Evolutionary conservation across 2,797 vertebrate species (phyloP), one percentile per base, ranked within the genome.

Genomic region (Melanotaenia parkinsoni): DNA sequence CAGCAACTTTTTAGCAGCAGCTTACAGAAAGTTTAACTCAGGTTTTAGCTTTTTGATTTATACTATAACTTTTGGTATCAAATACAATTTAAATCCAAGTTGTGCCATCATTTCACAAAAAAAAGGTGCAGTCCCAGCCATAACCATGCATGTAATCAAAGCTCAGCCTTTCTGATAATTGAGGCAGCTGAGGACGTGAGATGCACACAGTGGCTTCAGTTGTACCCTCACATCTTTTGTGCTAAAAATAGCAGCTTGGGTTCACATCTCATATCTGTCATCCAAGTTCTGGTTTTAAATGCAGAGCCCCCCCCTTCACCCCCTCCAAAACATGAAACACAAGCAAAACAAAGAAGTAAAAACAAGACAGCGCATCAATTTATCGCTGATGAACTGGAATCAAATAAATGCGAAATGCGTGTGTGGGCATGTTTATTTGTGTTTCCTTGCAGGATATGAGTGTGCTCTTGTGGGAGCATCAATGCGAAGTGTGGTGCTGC

Each of bases 161-260:
- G 61, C 54, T 80, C 54, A 30, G 12, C 30, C 33, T 69, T 35
- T 33, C 68, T 72, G 75, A 72, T 82, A 70, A 79, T 47, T 72
- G 76, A 80, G 58, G 66, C 65, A 63, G 51, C 35, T 78, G 73
- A 72, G 38, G 47, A 84, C 0, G n/a, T 72, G 70, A 85, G 73
- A 83, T 28, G 37, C 35, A 65, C 69, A 45, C 63, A 33, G 24
- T 73, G 70, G 77, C 81, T 90, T 90, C 72, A 80, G 82, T 88
- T 84, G 75, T 82, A 80, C 80, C 79, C 74, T 86, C 73, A 77
- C 83, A 85, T 87, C 88, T 35, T 77, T 7, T 35, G 53, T 38
- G 83, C 91, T 95, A 94, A 91, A 94, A 93, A 95, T 95, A 94
- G 91, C 79, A 71, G 43, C 87, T 79, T 56, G 85, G 82, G 80